Base-by-base conservation (phyloP, 2,888 invertebrate genomes). In the Andrena bucephala region DNA sequence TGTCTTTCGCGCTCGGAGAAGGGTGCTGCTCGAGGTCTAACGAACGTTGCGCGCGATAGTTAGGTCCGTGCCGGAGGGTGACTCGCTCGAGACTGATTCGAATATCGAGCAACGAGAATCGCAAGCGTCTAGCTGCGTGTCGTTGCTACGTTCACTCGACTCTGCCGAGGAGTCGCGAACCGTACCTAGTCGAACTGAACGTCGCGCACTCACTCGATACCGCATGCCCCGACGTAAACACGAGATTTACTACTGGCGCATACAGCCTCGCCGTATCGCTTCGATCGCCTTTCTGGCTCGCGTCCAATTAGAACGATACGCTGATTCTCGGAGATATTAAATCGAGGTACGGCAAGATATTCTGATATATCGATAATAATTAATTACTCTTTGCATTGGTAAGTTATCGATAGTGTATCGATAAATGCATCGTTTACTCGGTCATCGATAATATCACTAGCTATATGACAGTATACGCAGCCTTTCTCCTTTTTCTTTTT, bases 231-330 rank as follows among this genome's bases (percentile, higher is more conserved):
- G 86, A 62, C 77, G 57, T 80, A 84, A 86, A 82, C 79, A 68
- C 79, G 86, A 84, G 86, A 86, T 86, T 82, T 86, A 86, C 86
- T 86, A 86, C 86, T 86, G 82, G 72, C 82, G 82, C 86, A 75
- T 84, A 50, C 69, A 31, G 20, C 57, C 72, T 69, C 59, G 59
- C 33, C 65, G 67, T 73, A 73, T 85, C 74, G 65, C 77, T 83
- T 85, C 83, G 72, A 77, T 77, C 83, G 63, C 42, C 65, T 76
- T 74, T 77, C 59, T 85, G 85, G 83, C 83, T 63, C 69, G 48
- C 31, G 57, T 85, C 83, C 80, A 85, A 83, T 70, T 83, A 75
- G 74, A 83, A 74, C 76, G 67, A 77, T 71, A 71, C 81, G 67
- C 50, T 57, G 63, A 33, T 52, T 76, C 36, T 42, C 63, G 27